Base-by-base conservation (phyloP, 2,113 vertebrate genomes). In the Copsychus sechellarum region DNA sequence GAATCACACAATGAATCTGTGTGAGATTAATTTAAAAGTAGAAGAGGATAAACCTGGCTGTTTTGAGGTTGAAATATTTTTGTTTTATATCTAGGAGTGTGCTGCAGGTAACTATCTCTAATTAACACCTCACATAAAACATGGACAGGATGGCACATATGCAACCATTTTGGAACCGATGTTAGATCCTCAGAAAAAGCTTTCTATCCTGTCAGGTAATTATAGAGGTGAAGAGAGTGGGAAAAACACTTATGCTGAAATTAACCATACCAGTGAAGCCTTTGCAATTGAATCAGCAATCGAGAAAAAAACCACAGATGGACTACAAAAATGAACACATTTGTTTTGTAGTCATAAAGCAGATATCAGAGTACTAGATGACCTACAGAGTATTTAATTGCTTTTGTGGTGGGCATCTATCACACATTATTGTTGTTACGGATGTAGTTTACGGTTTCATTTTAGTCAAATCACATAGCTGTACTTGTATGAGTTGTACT, bases 361-460 rank as follows among this genome's bases (percentile, higher is more conserved):
- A 81, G 60, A 78, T 77, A 94, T 88, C 43, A 74, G 47, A 90
- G 21, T 71, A 33, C 60, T 77, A 71, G 83, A 81, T 83, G 70
- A 80, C 88, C 88, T 95, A 81, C 42, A 61, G 74, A 65, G 57
- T 69, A 70, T 72, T 74, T 91, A 91, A 86, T 62, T 95, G 95
- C 80, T 90, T 14, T n/a, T 95, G 90, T 88, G 95, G 95, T 58
- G 33, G 91, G 45, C 81, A 94, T 93, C 86, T 79, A 85, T 74
- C 83, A 81, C 19, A 42, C 62, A 91, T 84, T 95, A 91, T 25
- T 73, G 60, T 77, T 93, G 50, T 70, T 86, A 94, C 0, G n/a
- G 83, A 86, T 86, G 56, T 90, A 90, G 78, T 65, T 86, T 81
- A 82, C 71, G 85, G 45, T 95, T 90, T 92, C 64, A 40, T 79